A percentile compares a stretch with the other conserved stretches of the same genome.
phyloP scores from a whole-genome alignment of 2,113 vertebrate genomes.

The Pantherophis guttatus region DNA sequence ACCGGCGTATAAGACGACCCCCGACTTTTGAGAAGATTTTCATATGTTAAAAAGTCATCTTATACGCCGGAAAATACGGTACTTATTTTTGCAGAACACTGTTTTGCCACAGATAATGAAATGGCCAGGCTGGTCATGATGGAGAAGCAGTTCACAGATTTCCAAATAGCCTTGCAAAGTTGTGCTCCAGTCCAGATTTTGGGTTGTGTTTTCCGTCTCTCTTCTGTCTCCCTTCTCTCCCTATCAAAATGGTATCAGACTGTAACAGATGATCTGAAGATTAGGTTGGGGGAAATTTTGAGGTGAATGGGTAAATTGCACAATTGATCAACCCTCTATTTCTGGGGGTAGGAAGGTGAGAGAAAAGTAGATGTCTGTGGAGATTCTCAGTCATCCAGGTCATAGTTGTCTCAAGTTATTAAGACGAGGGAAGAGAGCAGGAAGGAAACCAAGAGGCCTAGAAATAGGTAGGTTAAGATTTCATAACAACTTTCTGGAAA shows the following conservation, averaged over 20 bases:
- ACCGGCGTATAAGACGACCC: no score
- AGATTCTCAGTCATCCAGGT: not conserved
- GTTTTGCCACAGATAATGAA: conserved; percentile 71
- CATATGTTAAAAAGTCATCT: no score
- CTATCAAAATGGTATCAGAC: not conserved
- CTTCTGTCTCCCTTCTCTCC: not conserved
- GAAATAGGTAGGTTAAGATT: not conserved
- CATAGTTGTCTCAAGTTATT: not conserved
- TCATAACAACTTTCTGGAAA: not conserved
- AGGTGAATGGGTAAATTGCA: not conserved
- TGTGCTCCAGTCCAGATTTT: conserved; percentile 71
- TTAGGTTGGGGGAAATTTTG: not conserved
- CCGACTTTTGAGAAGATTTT: no score
- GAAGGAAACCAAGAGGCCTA: not conserved
- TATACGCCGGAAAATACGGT: no score
- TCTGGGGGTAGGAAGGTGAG: not conserved
- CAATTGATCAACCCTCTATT: not conserved
- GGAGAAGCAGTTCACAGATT: conserved; percentile 81
- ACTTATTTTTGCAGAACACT: not conserved
- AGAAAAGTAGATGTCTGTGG: not conserved
- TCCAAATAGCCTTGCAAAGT: conserved; percentile 60
- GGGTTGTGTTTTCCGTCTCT: no score
- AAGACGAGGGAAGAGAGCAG: not conserved
- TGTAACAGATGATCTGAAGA: not conserved
- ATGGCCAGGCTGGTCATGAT: conserved; percentile 70